Evolutionary conservation across 2,797 vertebrate species (phyloP).

Genomic region (Acipenser transmontanus): DNA sequence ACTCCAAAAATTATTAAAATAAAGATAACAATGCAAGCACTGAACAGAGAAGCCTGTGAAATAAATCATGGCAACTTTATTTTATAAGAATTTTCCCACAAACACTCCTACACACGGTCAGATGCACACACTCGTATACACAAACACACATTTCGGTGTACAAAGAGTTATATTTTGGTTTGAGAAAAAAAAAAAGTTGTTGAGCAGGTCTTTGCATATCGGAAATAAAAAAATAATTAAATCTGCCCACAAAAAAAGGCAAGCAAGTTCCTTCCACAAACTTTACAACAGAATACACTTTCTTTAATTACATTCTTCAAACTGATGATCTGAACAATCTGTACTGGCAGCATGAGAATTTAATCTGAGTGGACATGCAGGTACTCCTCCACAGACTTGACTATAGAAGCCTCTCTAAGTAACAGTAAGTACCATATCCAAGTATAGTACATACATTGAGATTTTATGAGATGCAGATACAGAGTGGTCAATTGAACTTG

Average conservation of each 20-base stretch:
- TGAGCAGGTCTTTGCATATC: conserved; percentile 8
- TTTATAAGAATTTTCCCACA: background rate
- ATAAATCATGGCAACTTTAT: conserved; percentile 11
- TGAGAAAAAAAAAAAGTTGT: background rate
- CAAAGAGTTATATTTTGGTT: background rate
- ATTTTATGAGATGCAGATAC: background rate
- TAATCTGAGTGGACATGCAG: conserved; percentile 17
- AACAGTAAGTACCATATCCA: background rate
- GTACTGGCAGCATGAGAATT: too few relatives aligned
- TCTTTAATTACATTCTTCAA: too few relatives aligned
- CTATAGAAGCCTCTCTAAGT: background rate
- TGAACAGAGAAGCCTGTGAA: conserved; percentile 10
- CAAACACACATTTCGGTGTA: background rate
- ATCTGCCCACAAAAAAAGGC: background rate
- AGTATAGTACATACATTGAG: background rate
- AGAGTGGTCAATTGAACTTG: conserved; percentile 2
- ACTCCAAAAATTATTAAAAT: background rate
- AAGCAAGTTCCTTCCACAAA: conserved; percentile 1
- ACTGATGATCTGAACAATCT: too few relatives aligned
- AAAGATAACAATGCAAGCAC: conserved; percentile 10
- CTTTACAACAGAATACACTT: background rate
- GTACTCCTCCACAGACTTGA: background rate
- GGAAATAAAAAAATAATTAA: background rate
- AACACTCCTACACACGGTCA: background rate
- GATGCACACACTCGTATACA: background rate